phyloP scores from a whole-genome alignment of 2,888 invertebrate genomes.

The Heliconius ethilla region DNA sequence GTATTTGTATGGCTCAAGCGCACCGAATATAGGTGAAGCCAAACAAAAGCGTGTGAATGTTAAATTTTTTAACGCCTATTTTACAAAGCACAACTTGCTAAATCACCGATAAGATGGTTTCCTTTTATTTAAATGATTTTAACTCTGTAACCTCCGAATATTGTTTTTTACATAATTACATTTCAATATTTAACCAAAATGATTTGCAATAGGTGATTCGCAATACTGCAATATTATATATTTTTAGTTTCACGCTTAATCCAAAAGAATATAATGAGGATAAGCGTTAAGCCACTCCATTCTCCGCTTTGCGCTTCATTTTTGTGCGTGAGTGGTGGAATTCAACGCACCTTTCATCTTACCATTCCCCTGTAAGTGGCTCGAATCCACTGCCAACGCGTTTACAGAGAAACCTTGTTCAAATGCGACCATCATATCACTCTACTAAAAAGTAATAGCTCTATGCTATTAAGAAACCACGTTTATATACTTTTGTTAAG shows the following conservation, averaged over 20 bases:
- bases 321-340: too few relatives aligned
- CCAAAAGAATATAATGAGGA: neutral
- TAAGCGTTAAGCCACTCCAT: neutral
- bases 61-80: conserved; percentile 53
- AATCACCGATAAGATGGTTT: conserved; percentile 48
- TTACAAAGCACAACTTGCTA: conserved; percentile 56
- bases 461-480: too few relatives aligned
- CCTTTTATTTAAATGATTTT: conserved; percentile 37
- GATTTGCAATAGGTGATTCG: neutral
- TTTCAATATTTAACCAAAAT: too few relatives aligned
- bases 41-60: conserved; percentile 64
- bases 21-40: conserved; percentile 50
- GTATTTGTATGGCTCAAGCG: conserved; percentile 49
- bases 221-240: neutral
- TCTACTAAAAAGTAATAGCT: too few relatives aligned
- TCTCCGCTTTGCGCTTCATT: neutral
- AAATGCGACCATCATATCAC: too few relatives aligned
- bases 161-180: neutral
- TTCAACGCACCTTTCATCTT: too few relatives aligned
- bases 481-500: too few relatives aligned
- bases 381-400: too few relatives aligned
- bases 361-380: too few relatives aligned
- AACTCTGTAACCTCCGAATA: neutral
- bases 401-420: too few relatives aligned
- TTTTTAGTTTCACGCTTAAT: neutral